These are phyloP conservation scores for Drosophila mimica DNA, from an alignment of 2,888 invertebrate genomes.

Conservation along the genomic window DNA sequence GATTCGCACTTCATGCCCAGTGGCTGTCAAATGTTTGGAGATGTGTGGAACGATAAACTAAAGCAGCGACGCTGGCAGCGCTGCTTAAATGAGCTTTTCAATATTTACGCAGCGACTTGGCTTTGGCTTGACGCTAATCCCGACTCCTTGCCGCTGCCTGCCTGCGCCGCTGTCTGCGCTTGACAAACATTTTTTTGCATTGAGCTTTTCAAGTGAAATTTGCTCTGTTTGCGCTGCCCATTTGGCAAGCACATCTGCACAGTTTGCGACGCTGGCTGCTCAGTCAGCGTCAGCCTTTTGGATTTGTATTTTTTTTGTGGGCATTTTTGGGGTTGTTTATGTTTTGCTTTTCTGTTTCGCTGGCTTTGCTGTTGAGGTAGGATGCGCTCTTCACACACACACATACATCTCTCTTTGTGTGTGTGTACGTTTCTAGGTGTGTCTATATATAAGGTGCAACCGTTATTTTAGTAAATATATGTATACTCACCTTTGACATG, in stretches of 20 bases:
- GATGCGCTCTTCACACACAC: slow-evolving; percentile 40
- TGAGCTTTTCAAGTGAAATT: slow-evolving; percentile 67
- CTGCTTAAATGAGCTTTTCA: slow-evolving; percentile 68
- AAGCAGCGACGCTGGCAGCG: slow-evolving; percentile 40
- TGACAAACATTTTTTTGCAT: slow-evolving; percentile 69
- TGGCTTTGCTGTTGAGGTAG: slow-evolving; percentile 71
- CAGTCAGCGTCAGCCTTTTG: slow-evolving; percentile 26
- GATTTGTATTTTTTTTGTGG: slow-evolving; percentile 44
- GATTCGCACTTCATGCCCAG: slow-evolving; percentile 18
- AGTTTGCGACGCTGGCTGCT: slow-evolving; percentile 12
- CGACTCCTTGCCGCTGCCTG: slow-evolving; percentile 10
- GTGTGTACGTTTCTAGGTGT: slow-evolving; percentile 44
- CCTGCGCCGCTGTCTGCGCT: slow-evolving; percentile 6
- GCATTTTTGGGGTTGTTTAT: slow-evolving; percentile 75
- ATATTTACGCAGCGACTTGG: slow-evolving; percentile 75
- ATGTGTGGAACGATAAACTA: slow-evolving; percentile 8
- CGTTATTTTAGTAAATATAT: slow-evolving; percentile 8
- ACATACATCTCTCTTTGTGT: not conserved
- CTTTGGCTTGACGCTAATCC: slow-evolving; percentile 64
- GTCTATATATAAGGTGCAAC: slow-evolving; percentile 31
- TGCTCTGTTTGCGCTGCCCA: slow-evolving; percentile 64
- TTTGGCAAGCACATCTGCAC: slow-evolving; percentile 42
- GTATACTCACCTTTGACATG: slow-evolving; percentile 71
- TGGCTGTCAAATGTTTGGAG: slow-evolving; percentile 24
- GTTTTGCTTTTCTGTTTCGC: slow-evolving; percentile 68